phyloP scores from a whole-genome alignment of 2,888 invertebrate species.

The Chymomyza procnemis region DNA sequence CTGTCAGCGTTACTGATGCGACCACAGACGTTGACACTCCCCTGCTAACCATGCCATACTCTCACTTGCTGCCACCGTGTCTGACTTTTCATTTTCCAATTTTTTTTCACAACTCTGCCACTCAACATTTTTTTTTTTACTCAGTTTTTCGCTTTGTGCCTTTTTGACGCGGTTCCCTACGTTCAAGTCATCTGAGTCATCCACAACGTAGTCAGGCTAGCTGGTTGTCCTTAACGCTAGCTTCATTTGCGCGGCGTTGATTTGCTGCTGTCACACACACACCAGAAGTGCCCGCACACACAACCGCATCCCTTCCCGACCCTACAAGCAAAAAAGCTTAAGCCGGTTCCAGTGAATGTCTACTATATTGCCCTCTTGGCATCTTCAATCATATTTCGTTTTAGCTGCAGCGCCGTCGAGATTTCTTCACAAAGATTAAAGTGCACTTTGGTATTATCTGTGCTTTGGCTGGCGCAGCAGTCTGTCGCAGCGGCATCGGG shows the following conservation, averaged over 20 bases:
- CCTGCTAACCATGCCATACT: too few relatives aligned
- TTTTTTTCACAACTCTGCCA: slow-evolving; percentile 46
- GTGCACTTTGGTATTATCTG: slow-evolving; percentile 74
- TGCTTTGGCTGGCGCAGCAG: slow-evolving; percentile 24
- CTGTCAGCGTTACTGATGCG: not conserved
- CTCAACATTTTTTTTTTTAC: slow-evolving; percentile 34
- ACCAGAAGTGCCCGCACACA: not conserved
- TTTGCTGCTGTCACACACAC: slow-evolving; percentile 4
- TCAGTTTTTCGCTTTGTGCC: slow-evolving; percentile 5
- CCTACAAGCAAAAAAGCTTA: too few relatives aligned
- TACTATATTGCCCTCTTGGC: slow-evolving; percentile 3
- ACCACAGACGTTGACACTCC: slow-evolving; percentile 19
- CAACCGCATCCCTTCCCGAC: too few relatives aligned
- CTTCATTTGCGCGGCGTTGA: slow-evolving; percentile 31
- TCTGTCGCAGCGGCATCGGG: slow-evolving; percentile 13
- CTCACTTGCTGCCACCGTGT: slow-evolving; percentile 10
- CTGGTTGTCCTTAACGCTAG: slow-evolving; percentile 3
- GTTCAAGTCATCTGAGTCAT: not conserved
- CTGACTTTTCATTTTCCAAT: slow-evolving; percentile 50
- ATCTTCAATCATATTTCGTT: slow-evolving; percentile 69
- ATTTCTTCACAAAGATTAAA: slow-evolving; percentile 70
- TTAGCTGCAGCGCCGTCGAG: slow-evolving; percentile 48
- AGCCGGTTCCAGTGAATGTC: not conserved
- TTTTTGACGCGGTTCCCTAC: slow-evolving; percentile 10
- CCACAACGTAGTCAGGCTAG: not conserved